Base-by-base conservation (phyloP, 2,797 vertebrate genomes). In the Pangasius sanitwongsei region DNA sequence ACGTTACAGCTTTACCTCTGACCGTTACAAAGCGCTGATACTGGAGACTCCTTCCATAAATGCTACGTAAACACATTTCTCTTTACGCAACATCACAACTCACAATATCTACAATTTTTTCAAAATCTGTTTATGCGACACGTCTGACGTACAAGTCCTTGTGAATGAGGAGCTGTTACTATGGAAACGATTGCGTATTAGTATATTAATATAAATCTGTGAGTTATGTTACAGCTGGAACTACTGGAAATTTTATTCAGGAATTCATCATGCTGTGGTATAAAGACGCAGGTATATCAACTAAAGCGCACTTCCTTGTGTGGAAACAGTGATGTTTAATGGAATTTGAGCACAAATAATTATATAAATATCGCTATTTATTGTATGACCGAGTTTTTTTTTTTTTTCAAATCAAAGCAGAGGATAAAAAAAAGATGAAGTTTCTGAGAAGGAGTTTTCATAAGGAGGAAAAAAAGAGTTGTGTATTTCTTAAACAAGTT, bases 401-500 rank as follows among this genome's bases (percentile, higher is more conserved):
- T 63, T 63, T 63, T 25, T 61, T n/a, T 65, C 4, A 41, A 28
- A 11, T 11, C 4, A 20, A 61, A 61, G 1, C 23, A 25, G 18
- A 61, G 59, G 59, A 61, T 61, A 20, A 13, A 28, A 48, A 72
- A 23, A 25, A 72, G 3, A 74, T 0, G 18, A n/a, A 34, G 44
- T 55, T 55, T 20, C 50, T 31, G 50, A n/a, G 6, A 78, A 53
- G 18, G 16, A 31, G 28, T 78, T 55, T 78, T 78, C 6, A 3
- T 78, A 18, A 78, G 15, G 6, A 55, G 50, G 15, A 16, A 20
- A 78, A 41, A 31, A 23, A 77, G 50, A 34, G n/a, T 6, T 82
- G 75, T 61, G 77, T 80, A 31, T 61, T 83, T 41, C 55, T 81
- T 59, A 41, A 61, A 44, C 57, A 61, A 61, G 80, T 61, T 61